Conservation (phyloP, 2,113 vertebrate species). For the Peromyscus maniculatus region DNA sequence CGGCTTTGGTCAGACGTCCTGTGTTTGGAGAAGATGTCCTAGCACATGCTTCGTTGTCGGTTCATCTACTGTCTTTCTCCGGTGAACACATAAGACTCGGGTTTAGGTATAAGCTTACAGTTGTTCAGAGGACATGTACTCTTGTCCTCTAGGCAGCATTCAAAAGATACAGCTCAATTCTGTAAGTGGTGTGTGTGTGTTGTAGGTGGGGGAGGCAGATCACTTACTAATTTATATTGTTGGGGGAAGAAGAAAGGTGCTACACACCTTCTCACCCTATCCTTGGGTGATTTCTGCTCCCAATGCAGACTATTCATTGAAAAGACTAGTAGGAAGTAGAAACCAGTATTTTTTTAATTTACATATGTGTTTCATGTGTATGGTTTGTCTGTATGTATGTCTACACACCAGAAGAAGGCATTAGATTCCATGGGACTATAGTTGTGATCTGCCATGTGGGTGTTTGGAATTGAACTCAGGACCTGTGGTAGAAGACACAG, state of each 20-base stretch:
- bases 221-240: background rate
- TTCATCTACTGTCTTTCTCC: background rate
- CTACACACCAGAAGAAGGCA: background rate
- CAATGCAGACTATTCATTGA: background rate
- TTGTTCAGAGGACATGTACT: background rate
- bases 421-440: background rate
- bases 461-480: background rate
- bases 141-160: background rate
- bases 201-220: background rate
- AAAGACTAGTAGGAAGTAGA: background rate
- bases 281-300: background rate
- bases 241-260: background rate
- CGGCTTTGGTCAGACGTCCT: background rate
- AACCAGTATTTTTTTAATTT: background rate
- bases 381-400: background rate
- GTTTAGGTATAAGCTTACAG: background rate
- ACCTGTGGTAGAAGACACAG: background rate
- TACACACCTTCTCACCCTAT: background rate
- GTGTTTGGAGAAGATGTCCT: background rate
- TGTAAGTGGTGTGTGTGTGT: background rate
- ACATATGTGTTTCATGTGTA: no score
- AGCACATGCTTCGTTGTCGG: background rate
- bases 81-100: background rate
- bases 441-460: background rate
- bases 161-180: background rate